phyloP scores from a whole-genome alignment of 2,888 invertebrate species.

The Phytoseiulus persimilis region DNA sequence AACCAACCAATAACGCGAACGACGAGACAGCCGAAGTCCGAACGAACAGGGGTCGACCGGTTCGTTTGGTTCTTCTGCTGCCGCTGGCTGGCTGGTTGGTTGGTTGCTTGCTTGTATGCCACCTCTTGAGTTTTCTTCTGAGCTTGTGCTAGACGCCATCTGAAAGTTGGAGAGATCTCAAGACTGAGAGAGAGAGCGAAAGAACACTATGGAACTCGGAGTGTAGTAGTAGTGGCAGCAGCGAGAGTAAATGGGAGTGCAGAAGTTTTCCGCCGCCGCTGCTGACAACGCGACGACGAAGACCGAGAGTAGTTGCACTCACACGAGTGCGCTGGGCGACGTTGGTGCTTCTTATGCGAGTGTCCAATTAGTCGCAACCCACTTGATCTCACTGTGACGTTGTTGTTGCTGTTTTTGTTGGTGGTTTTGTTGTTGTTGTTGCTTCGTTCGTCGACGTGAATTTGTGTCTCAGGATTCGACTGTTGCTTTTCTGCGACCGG shows the following conservation, averaged over 20 bases:
- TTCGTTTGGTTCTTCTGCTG: neutral
- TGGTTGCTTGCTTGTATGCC: neutral
- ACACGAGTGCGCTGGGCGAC: neutral
- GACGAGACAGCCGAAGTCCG: neutral
- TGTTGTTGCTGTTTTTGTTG: neutral
- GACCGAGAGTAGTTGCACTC: neutral
- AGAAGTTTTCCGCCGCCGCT: neutral
- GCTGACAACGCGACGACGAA: neutral
- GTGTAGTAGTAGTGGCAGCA: neutral
- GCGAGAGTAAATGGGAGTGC: slow-evolving; percentile 5
- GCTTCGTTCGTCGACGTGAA: neutral
- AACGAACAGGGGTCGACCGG: neutral
- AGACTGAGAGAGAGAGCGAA: neutral
- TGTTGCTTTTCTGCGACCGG: neutral
- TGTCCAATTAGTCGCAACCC: neutral
- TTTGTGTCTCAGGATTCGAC: neutral
- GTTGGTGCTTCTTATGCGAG: neutral
- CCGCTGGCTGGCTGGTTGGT: neutral
- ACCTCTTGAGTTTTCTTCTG: neutral
- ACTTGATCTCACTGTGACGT: neutral
- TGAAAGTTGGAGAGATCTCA: neutral
- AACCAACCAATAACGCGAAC: neutral
- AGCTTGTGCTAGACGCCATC: neutral
- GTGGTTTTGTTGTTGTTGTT: neutral
- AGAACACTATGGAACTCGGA: neutral